Base-by-base conservation (phyloP, 1,140 invertebrate species). In the Drosophila nannoptera region DNA sequence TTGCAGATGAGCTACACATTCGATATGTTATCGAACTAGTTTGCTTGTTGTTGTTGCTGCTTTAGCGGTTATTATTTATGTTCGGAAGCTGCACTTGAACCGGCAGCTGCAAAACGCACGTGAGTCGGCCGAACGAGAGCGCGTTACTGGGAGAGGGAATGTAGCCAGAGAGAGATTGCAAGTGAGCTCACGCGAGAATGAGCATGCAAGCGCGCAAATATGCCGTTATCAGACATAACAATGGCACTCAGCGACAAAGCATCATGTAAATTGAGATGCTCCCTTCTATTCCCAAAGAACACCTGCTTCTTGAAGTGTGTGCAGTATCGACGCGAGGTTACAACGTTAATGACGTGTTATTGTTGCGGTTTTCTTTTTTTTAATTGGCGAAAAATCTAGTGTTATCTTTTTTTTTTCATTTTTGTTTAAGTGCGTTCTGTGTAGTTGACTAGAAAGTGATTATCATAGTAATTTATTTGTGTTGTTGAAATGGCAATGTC, bases 71-170 rank as follows among this genome's bases (percentile, higher is more conserved):
- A 45, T 48, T 60, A 48, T 66, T 54, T 42, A 48, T 8, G 38
- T 40, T 22, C 49, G 61, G 56, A 62, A 62, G 65, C 50, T 68
- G 65, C 65, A 55, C 62, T 66, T 52, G n/a, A 31, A 42, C 55
- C 62, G 22, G 52, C 48, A 50, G 35, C 46, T 40, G 63, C 61
- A 53, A 9, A 35, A 31, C 38, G 45, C 62, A 61, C 67, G 71
- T 69, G 72, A 74, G 72, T 62, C 68, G 72, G 72, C 61, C 33
- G 35, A 59, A 16, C 48, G 12, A 32, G 56, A 42, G 14, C 31
- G 29, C 31, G 22, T 36, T n/a, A 12, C 50, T 29, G 11, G 22
- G 5, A 11, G n/a, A 43, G 9, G n/a, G 29, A 48, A 40, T 33
- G 53, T 63, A 32, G 33, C 33, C 3, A 22, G 22, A 22, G 22